Percentiles rank a stretch among this genome's conserved stretches.
phyloP scores from a whole-genome alignment of 2,113 vertebrate genomes.

The Microtus oregoni region DNA sequence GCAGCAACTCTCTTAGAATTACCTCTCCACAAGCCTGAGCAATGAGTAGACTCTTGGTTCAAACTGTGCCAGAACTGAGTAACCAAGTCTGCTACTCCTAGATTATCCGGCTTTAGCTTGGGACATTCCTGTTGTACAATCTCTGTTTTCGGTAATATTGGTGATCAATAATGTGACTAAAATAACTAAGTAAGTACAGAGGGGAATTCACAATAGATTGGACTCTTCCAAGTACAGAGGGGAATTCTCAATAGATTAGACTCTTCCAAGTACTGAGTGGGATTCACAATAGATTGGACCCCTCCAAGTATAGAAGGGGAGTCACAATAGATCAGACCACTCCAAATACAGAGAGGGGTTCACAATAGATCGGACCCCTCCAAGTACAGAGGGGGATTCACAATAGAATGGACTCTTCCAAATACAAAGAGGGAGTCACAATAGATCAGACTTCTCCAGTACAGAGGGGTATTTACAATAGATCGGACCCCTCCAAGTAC shows the following conservation, averaged over 20 bases:
- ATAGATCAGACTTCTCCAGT: no score
- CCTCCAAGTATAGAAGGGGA: no score
- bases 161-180: background rate
- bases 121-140: background rate
- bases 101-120: background rate
- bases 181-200: background rate
- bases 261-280: no score
- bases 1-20: background rate
- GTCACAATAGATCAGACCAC: no score
- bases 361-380: background rate
- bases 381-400: background rate
- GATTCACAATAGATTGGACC: fast-evolving
- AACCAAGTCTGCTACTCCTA: background rate
- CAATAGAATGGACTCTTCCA: background rate
- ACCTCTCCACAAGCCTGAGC: background rate
- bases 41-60: background rate
- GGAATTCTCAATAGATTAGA: no score
- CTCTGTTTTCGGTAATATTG: background rate
- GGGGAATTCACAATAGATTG: background rate
- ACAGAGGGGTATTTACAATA: no score
- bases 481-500: no score
- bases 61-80: background rate
- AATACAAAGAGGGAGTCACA: no score
- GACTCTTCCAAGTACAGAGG: no score
- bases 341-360: no score